phyloP scores from a whole-genome alignment of 2,113 vertebrate species.

The Callocephalon fimbriatum region DNA sequence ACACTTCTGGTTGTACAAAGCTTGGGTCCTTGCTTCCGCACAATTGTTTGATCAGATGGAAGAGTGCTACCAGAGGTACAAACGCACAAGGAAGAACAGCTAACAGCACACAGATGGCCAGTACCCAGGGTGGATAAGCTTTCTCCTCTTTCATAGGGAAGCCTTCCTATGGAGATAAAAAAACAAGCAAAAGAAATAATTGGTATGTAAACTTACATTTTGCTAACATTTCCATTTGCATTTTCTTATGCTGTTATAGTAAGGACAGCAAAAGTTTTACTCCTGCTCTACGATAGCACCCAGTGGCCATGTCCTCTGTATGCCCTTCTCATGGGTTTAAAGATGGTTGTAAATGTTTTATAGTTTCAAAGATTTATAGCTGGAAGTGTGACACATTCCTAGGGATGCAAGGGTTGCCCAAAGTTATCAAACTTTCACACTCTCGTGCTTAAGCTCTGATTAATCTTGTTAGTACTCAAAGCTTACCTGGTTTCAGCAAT shows the following conservation, averaged over 20 bases:
- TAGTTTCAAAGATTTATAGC: background rate
- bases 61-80: slow-evolving; percentile 79
- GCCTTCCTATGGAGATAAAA: slow-evolving; percentile 63
- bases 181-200: background rate
- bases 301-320: background rate
- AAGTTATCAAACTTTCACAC: background rate
- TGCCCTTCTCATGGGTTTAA: background rate
- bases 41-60: slow-evolving; percentile 38
- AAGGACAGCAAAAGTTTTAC: background rate
- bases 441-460: background rate
- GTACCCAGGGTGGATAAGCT: slow-evolving; percentile 85
- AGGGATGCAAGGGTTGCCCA: background rate
- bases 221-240: background rate
- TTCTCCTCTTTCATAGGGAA: slow-evolving; percentile 82
- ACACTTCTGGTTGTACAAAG: background rate
- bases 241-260: background rate
- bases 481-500: background rate
- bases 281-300: background rate
- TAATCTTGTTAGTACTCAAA: background rate
- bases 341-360: background rate
- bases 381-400: background rate
- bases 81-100: slow-evolving; percentile 72
- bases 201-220: background rate
- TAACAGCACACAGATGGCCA: slow-evolving; percentile 78
- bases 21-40: background rate